A percentile compares a stretch with the other conserved stretches of the same genome.
Conservation (phyloP, 2,113 vertebrate species). For the Dicentrarchus labrax region DNA sequence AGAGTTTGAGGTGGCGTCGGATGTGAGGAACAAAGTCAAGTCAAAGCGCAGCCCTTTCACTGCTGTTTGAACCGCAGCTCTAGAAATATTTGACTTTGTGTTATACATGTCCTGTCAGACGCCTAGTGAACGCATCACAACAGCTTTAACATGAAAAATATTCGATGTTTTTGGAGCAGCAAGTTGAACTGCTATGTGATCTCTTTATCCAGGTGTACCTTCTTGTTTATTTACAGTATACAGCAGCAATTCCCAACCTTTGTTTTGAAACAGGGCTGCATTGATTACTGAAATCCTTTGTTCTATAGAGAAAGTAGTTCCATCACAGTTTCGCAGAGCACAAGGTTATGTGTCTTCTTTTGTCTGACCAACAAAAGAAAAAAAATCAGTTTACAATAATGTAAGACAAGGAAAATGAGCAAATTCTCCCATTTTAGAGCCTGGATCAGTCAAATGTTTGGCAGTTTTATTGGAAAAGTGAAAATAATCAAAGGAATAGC, state of each 20-base stretch:
- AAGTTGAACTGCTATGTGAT: neutral
- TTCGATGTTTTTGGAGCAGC: neutral
- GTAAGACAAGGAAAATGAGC: too few relatives aligned
- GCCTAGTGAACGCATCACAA: neutral
- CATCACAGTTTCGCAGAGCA: neutral
- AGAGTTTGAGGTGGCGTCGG: conserved; percentile 5
- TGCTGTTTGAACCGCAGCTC: conserved; percentile 8
- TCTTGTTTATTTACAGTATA: neutral
- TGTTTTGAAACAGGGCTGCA: neutral
- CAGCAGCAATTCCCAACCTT: too few relatives aligned
- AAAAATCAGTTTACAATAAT: too few relatives aligned
- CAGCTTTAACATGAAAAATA: neutral
- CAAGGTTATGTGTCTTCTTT: neutral
- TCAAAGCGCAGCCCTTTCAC: neutral
- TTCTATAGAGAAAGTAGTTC: neutral
- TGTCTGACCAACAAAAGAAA: neutral
- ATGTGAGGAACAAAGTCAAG: neutral
- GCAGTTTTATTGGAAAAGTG: too few relatives aligned
- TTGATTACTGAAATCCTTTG: neutral
- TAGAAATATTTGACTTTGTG: neutral
- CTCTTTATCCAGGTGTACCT: neutral
- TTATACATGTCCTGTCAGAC: neutral
- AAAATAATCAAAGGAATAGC: neutral
- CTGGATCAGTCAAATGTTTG: too few relatives aligned
- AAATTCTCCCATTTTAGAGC: too few relatives aligned